Evolutionary conservation across 2,888 invertebrate genomes (phyloP).

Genomic region (Lasius platythorax): DNA sequence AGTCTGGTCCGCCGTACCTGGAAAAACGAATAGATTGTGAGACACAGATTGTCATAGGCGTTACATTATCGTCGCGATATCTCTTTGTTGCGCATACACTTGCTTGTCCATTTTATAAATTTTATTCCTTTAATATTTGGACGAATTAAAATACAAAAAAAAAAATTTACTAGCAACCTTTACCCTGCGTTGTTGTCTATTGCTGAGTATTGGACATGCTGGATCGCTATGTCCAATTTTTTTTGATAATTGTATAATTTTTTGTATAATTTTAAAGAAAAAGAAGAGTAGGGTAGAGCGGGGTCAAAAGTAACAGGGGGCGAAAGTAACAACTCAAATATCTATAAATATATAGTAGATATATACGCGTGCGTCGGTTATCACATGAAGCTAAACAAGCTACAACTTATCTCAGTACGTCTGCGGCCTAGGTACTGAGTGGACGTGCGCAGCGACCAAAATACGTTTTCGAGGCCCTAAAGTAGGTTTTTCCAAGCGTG

Average conservation of each 20-base stretch:
- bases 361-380: too few species aligned
- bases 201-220: not conserved
- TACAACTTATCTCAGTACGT: too few species aligned
- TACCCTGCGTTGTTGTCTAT: not conserved
- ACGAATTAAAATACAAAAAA: not conserved
- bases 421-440: too few species aligned
- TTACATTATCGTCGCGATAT: not conserved
- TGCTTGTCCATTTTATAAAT: not conserved
- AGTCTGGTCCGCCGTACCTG: conserved; percentile 97
- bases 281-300: not conserved
- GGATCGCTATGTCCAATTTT: not conserved
- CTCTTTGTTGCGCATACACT: not conserved
- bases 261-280: not conserved
- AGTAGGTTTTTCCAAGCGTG: too few species aligned
- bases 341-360: too few species aligned
- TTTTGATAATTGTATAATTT: not conserved
- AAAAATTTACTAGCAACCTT: not conserved
- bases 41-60: not conserved
- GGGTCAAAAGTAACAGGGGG: too few species aligned
- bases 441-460: too few species aligned
- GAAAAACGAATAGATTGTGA: conserved; percentile 62
- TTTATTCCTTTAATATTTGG: not conserved
- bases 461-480: too few species aligned
- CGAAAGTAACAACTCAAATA: too few species aligned
- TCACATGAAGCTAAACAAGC: too few species aligned